Evolutionary conservation across 1,140 invertebrate genomes (phyloP), one percentile per base, ranked within the genome.

Genomic region (Scaptomyza montana): DNA sequence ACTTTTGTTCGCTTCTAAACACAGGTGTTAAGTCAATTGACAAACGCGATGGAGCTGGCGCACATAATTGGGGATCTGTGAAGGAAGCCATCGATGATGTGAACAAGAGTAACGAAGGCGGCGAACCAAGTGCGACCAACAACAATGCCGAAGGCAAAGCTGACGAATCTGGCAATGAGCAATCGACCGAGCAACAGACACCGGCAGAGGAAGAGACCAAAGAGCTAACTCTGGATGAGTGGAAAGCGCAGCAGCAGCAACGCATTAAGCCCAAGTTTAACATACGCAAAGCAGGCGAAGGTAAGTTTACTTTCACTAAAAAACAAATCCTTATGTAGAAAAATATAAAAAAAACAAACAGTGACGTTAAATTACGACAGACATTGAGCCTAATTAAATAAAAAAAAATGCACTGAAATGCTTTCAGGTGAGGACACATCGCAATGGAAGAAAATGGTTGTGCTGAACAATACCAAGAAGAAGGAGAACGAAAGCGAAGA

Each of bases 41-140:
- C 90, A 99, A 99, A 93, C 95, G 96, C 77, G 98, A 99, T 90
- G 98, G 98, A 90, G 96, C 94, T 93, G 98, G 98, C 62, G 95
- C 97, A 80, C 97, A 98, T 92, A 99, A 99, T 92, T 99, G 98
- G 98, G 98, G 98, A 80, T 97, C 96, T 53, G 95, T 97, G 78
- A 97, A 97, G 92, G 97, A 98, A 93, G 97, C 98, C 80, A 95
- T 97, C 77, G 96, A 97, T 93, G 94, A 94, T 74, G 90, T 94
- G 75, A 94, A 94, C 91, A 94, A 94, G 80, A 92, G 93, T 41
- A 92, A 92, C 43, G 92, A 93, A 9, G 93, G 93, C 51, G 72
- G 61, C 93, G 94, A 86, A 54, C 70, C 77, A n/a, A 80, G 55
- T 72, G 92, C 90, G 74, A 55, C 49, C 50, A 78, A 63, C 56